A percentile compares a stretch with the other conserved stretches of the same genome.
Evolutionary conservation across 1,140 invertebrate genomes (phyloP).

Genomic region (Himalopsyche phryganea): DNA sequence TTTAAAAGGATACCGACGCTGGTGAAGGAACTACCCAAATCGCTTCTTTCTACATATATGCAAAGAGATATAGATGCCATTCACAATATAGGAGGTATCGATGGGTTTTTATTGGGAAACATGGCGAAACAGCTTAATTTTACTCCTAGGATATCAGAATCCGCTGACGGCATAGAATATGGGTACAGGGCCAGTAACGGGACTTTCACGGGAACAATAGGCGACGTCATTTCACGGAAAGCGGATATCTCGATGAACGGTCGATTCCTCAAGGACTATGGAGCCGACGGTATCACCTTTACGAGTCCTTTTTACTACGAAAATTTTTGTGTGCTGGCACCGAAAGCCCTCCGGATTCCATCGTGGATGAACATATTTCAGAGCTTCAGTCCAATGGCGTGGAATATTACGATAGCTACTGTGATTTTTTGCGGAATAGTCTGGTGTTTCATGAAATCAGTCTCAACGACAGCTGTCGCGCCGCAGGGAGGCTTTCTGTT

Average conservation of each 20-base stretch:
- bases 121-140: conserved; percentile 43
- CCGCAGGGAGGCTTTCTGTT: not conserved
- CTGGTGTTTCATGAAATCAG: conserved; percentile 35
- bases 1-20: conserved; percentile 22
- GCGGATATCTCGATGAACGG: conserved; percentile 44
- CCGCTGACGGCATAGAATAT: conserved; percentile 36
- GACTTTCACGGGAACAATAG: conserved; percentile 41
- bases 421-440: conserved; percentile 32
- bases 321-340: conserved; percentile 44
- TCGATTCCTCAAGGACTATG: conserved; percentile 43
- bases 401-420: conserved; percentile 36
- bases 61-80: conserved; percentile 13
- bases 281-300: conserved; percentile 38
- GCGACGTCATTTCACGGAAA: conserved; percentile 39
- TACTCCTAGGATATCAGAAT: conserved; percentile 25
- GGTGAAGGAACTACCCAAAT: conserved; percentile 15
- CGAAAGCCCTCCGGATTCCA: conserved; percentile 43
- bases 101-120: conserved; percentile 39
- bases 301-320: conserved; percentile 41
- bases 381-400: conserved; percentile 39
- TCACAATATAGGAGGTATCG: conserved; percentile 35
- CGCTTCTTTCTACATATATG: conserved; percentile 25
- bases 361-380: conserved; percentile 44
- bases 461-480: not conserved
- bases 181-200: conserved; percentile 38